Conservation (phyloP, 2,888 invertebrate species). For the Margaritifera margaritifera region DNA sequence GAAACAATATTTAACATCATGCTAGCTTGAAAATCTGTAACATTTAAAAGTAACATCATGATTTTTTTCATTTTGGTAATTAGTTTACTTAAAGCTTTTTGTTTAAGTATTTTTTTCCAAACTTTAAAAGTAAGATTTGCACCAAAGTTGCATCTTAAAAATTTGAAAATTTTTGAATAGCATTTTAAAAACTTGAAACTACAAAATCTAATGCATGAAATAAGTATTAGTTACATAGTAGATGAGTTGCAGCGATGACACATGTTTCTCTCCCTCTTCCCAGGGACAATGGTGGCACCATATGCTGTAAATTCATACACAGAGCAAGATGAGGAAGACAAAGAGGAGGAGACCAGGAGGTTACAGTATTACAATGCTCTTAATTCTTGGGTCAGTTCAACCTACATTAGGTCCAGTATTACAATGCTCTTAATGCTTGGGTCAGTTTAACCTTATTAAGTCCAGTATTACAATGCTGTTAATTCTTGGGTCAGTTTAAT, state of each 20-base stretch:
- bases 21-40: too few relatives aligned
- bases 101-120: too few relatives aligned
- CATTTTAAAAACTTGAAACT: too few relatives aligned
- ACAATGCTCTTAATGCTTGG: conserved; percentile 59
- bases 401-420: conserved; percentile 1
- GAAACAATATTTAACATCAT: too few relatives aligned
- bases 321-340: conserved; percentile 37
- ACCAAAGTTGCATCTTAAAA: too few relatives aligned
- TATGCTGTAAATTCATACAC: conserved; percentile 48
- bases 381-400: conserved; percentile 66
- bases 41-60: too few relatives aligned
- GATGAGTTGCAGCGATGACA: neutral
- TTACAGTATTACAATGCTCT: conserved; percentile 65
- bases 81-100: too few relatives aligned
- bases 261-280: conserved; percentile 6
- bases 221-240: neutral
- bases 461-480: neutral
- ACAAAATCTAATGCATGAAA: too few relatives aligned
- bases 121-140: too few relatives aligned
- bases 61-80: too few relatives aligned
- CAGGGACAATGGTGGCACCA: conserved; percentile 52
- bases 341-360: conserved; percentile 24
- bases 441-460: conserved; percentile 24
- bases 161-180: too few relatives aligned
- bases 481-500: too few relatives aligned